Conservation (phyloP, 2,797 vertebrate species). For the Helicolenus hilgendorfi region DNA sequence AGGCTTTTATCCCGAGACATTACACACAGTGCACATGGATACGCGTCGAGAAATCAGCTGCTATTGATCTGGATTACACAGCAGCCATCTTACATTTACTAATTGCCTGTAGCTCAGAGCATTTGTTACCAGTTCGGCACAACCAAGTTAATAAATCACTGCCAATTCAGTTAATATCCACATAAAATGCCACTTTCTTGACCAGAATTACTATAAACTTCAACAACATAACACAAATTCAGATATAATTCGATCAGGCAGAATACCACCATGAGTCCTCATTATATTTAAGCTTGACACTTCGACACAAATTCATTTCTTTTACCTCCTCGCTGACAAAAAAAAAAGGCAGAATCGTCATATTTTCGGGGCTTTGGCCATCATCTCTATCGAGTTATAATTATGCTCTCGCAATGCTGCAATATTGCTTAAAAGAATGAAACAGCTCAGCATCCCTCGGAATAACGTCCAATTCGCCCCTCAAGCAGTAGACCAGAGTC, state of each 20-base stretch:
- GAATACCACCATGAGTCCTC: conserved; percentile 17
- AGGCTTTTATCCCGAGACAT: conserved; percentile 24
- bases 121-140: background rate
- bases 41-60: background rate
- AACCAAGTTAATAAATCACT: background rate
- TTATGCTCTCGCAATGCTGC: background rate
- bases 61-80: conserved; percentile 8
- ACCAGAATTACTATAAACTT: background rate
- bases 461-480: background rate
- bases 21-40: background rate
- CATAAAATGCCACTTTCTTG: background rate
- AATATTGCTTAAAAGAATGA: background rate
- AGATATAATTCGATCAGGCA: conserved; percentile 3
- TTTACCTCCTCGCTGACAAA: background rate
- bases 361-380: background rate
- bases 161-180: background rate
- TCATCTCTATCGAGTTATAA: background rate
- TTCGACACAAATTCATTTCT: background rate
- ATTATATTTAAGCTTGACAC: background rate
- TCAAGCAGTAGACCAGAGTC: too few species aligned
- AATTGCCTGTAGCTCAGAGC: background rate
- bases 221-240: background rate
- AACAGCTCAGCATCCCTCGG: background rate
- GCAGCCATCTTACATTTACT: background rate
- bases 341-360: too few species aligned